phyloP scores from a whole-genome alignment of 2,888 invertebrate genomes.

The Erannis defoliaria region DNA sequence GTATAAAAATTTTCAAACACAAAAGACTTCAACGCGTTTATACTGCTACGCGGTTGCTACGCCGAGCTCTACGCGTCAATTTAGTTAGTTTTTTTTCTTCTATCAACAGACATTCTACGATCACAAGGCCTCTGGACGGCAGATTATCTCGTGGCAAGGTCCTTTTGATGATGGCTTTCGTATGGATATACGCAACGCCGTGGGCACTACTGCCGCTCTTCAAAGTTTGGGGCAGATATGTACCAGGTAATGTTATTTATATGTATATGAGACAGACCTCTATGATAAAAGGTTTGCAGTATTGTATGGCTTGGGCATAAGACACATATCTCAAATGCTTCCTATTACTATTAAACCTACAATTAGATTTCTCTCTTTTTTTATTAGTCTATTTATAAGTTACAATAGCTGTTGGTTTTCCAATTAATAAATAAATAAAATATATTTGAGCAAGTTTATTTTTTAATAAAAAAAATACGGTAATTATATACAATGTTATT shows the following conservation, averaged over 20 bases:
- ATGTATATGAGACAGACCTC: no score
- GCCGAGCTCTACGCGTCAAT: neutral
- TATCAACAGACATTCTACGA: slow-evolving; percentile 86
- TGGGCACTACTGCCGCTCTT: slow-evolving; percentile 93
- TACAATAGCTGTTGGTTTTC: no score
- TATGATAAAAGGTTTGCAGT: no score
- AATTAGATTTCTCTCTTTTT: no score
- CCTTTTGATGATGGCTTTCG: slow-evolving; percentile 89
- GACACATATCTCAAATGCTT: no score
- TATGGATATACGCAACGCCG: slow-evolving; percentile 93
- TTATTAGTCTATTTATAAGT: no score
- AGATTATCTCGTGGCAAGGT: slow-evolving; percentile 93
- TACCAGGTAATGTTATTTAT: slow-evolving; percentile 88
- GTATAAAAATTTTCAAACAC: neutral
- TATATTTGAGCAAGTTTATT: no score
- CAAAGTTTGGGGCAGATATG: slow-evolving; percentile 95
- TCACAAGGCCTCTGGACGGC: slow-evolving; percentile 93
- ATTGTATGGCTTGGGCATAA: no score
- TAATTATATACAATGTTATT: no score
- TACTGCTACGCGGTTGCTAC: slow-evolving; percentile 3
- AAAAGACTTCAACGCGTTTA: slow-evolving; percentile 33
- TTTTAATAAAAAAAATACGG: no score
- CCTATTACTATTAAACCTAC: no score
- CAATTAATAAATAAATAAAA: no score
- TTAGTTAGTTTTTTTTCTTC: neutral